Percentiles rank a stretch among this genome's conserved stretches.
Conservation (phyloP, 2,113 vertebrate species). For the Lasiurus borealis region DNA sequence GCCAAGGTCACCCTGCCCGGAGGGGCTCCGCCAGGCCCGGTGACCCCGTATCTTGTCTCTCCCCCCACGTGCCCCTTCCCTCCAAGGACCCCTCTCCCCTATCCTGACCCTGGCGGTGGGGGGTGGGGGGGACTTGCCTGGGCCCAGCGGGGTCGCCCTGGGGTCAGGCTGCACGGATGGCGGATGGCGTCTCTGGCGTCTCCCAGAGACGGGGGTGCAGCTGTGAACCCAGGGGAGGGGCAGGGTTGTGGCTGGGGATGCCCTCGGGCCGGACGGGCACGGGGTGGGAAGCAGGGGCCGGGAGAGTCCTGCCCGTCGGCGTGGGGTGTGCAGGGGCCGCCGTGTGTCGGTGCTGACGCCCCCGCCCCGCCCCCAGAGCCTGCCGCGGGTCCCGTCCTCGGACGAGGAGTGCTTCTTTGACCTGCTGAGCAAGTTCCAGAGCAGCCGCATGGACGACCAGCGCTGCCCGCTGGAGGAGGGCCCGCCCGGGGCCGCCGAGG, state of each 20-base stretch:
- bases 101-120: neutral
- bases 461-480: slow-evolving; percentile 94
- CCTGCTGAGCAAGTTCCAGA: slow-evolving; percentile 98
- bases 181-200: too few species aligned
- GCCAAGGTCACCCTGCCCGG: neutral
- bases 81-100: neutral
- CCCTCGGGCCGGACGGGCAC: fast-evolving
- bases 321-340: neutral
- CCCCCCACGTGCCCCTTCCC: neutral
- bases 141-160: neutral
- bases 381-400: slow-evolving; percentile 91
- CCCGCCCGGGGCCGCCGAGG: slow-evolving; percentile 87
- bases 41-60: fast-evolving
- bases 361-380: slow-evolving; percentile 86
- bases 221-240: neutral
- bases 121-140: neutral
- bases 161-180: neutral
- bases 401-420: slow-evolving; percentile 99
- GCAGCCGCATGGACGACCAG: slow-evolving; percentile 99
- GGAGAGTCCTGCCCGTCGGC: too few species aligned
- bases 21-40: neutral
- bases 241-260: fast-evolving
- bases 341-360: neutral
- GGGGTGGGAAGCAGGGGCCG: neutral
- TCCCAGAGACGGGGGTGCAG: fast-evolving